Conservation (phyloP, 2,888 invertebrate species). For the Lacanobia wlatinum region DNA sequence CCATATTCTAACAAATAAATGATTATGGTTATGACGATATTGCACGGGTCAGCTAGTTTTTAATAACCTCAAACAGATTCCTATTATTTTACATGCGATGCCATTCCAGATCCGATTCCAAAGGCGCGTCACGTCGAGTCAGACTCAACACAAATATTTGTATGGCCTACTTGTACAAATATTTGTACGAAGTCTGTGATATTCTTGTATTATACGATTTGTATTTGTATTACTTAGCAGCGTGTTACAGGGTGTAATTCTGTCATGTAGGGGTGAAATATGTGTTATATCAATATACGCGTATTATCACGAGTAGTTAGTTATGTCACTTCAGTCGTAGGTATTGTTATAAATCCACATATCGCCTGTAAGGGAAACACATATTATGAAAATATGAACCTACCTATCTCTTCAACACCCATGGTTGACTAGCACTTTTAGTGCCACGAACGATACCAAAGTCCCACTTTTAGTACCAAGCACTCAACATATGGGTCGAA, state of each 20-base stretch:
- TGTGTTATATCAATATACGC: background rate
- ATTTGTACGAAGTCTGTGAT: constrained; percentile 33
- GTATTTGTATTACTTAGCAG: constrained; percentile 7
- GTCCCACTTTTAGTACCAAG: no score
- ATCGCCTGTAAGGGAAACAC: background rate
- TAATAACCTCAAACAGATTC: background rate
- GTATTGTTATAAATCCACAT: background rate
- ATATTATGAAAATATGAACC: no score
- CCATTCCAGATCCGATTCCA: constrained; percentile 21
- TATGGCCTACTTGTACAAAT: constrained; percentile 39
- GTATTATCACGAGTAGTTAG: background rate
- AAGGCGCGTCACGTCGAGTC: constrained; percentile 4
- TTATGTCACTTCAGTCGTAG: no score
- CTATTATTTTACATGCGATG: background rate
- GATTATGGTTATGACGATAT: no score
- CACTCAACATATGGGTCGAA: no score
- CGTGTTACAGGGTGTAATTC: background rate
- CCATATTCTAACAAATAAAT: no score
- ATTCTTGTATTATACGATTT: constrained; percentile 22
- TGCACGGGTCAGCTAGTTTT: background rate
- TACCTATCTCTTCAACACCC: no score
- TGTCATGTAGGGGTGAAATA: constrained; percentile 3
- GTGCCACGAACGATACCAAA: no score
- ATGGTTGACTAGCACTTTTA: no score
- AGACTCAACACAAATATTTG: constrained; percentile 47